phyloP scores from a whole-genome alignment of 2,888 invertebrate genomes.

The Pristionchus arcanus region DNA sequence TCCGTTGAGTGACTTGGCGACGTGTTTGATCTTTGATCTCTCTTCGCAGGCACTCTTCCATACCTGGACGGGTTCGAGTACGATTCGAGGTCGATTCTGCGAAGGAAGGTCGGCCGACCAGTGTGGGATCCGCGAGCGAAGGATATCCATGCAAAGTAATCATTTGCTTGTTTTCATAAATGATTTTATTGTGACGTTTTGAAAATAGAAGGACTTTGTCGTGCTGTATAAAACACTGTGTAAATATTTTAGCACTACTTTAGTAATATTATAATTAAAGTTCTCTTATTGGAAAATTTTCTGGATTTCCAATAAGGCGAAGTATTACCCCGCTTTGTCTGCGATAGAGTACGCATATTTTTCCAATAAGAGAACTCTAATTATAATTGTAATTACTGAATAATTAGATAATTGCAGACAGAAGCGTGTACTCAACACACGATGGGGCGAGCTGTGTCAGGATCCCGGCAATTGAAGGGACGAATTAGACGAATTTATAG shows the following conservation, averaged over 20 bases:
- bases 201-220: too few relatives aligned
- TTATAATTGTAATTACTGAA: not conserved
- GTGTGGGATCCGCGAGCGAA: not conserved
- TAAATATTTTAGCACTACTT: too few relatives aligned
- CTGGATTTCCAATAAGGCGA: too few relatives aligned
- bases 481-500: not conserved
- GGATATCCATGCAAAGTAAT: not conserved
- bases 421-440: not conserved
- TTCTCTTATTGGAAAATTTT: too few relatives aligned
- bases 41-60: not conserved
- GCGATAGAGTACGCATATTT: too few relatives aligned
- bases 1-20: too few relatives aligned
- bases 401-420: not conserved
- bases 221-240: too few relatives aligned
- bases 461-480: not conserved
- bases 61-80: slow-evolving; percentile 35
- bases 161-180: not conserved
- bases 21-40: not conserved
- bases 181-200: too few relatives aligned
- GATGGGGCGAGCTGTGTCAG: not conserved
- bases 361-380: too few relatives aligned
- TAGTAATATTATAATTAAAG: too few relatives aligned
- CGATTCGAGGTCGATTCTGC: slow-evolving; percentile 3
- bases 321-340: too few relatives aligned
- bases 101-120: not conserved